A percentile compares a stretch with the other conserved stretches of the same genome.
These are phyloP conservation scores for Gulo gulo DNA, from an alignment of 2,113 vertebrate species.

Conservation along the genomic window DNA sequence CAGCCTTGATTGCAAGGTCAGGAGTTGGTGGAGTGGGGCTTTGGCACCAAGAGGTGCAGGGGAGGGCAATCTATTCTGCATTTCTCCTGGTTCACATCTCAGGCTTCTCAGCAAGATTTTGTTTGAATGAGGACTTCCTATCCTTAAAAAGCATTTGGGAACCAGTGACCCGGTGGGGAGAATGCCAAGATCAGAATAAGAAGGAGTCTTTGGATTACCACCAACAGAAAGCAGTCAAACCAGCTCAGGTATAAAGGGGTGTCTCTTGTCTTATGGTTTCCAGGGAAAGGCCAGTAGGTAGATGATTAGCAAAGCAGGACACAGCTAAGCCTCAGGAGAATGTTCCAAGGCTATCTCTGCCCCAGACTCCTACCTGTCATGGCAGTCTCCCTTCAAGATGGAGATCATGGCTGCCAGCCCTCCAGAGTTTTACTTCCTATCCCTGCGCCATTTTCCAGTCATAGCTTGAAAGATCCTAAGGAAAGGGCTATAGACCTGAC, in stretches of 20 bases:
- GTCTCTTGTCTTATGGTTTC: not conserved
- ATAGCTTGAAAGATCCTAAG: not conserved
- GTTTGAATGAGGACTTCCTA: not conserved
- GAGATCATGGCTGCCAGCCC: not conserved
- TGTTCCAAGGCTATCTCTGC: not conserved
- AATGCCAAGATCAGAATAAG: not conserved
- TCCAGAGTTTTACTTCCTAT: not conserved
- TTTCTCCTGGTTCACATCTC: not conserved
- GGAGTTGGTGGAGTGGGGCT: not conserved
- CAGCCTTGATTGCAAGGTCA: not conserved
- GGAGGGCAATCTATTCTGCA: not conserved
- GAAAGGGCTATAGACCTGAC: not conserved
- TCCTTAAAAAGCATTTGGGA: not conserved
- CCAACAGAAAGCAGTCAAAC: not conserved
- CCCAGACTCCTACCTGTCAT: not conserved
- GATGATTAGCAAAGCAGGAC: not conserved
- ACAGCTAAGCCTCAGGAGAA: not conserved
- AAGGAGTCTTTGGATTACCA: not conserved
- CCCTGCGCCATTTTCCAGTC: not conserved
- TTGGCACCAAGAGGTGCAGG: not conserved
- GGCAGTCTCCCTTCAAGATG: not conserved
- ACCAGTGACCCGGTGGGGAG: not conserved
- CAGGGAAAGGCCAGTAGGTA: not conserved
- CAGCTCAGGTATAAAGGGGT: not conserved
- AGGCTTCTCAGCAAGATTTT: not conserved